These are phyloP conservation scores for Notoglanidium macrostoma DNA, from an alignment of 2,797 vertebrate species.

Conservation along the genomic window DNA sequence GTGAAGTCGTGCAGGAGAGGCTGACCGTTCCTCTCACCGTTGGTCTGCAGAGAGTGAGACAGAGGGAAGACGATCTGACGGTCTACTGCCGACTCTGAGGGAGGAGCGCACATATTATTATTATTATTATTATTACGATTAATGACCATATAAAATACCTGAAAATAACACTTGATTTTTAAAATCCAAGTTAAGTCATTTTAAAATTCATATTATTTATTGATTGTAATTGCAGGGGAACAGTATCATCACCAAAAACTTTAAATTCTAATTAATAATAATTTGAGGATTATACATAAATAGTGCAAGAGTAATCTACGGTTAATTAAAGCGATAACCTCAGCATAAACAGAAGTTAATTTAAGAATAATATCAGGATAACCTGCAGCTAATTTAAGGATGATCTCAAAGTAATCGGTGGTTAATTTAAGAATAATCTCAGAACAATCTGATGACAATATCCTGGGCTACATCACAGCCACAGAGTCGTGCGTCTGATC, in stretches of 20 bases:
- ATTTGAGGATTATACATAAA: not conserved
- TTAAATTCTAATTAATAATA: not conserved
- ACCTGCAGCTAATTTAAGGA: not conserved
- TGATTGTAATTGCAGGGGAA: not conserved
- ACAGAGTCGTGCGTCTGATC: not conserved
- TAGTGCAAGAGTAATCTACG: not conserved
- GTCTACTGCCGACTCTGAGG: constrained; percentile 92
- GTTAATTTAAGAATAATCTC: not conserved
- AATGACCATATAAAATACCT: not conserved
- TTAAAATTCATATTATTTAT: not conserved
- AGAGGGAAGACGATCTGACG: constrained; percentile 94
- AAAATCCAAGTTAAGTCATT: too few species aligned
- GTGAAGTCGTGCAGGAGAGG: constrained; percentile 85
- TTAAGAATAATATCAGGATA: not conserved
- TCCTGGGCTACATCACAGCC: not conserved
- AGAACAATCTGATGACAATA: not conserved
- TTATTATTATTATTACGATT: too few species aligned
- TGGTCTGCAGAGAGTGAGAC: constrained; percentile 85
- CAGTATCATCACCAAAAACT: not conserved
- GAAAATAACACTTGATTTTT: not conserved
- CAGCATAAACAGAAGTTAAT: not conserved
- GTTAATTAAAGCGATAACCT: not conserved
- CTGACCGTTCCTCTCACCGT: constrained; percentile 91
- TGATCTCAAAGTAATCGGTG: not conserved
- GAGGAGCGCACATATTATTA: not conserved